Evolutionary conservation across 2,113 vertebrate genomes (phyloP).

Genomic region (Desmodus rotundus): DNA sequence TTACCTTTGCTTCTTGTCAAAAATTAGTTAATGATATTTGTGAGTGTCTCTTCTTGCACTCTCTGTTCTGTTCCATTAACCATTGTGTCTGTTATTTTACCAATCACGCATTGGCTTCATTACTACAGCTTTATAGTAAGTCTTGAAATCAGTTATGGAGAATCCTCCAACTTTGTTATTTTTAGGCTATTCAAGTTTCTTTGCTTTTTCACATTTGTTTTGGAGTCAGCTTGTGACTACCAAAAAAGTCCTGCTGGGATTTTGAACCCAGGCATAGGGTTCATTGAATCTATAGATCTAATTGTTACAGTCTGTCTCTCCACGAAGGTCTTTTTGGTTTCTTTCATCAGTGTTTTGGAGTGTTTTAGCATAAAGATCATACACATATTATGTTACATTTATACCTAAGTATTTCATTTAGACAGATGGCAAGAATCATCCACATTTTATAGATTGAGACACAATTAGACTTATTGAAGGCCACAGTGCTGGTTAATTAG

Average conservation of each 20-base stretch:
- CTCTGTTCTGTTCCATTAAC: neutral
- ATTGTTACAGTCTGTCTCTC: neutral
- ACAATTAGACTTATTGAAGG: neutral
- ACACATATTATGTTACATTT: neutral
- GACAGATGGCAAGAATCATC: neutral
- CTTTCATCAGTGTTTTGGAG: neutral
- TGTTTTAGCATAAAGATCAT: conserved; percentile 14
- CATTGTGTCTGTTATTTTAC: neutral
- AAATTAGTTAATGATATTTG: neutral
- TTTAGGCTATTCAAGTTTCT: neutral
- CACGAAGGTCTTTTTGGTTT: neutral
- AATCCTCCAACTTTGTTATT: neutral
- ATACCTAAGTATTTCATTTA: neutral
- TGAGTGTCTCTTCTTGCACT: neutral
- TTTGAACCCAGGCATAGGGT: neutral
- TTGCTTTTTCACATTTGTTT: conserved; percentile 15
- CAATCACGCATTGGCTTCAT: neutral
- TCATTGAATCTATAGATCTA: neutral
- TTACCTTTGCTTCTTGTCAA: neutral
- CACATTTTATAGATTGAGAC: neutral
- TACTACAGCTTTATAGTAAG: neutral
- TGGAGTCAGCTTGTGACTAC: neutral
- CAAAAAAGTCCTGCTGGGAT: neutral
- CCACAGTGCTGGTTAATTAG: neutral
- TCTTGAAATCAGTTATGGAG: neutral